Evolutionary conservation across 2,888 invertebrate species (phyloP).

Genomic region (Aphidoletes aphidimyza): DNA sequence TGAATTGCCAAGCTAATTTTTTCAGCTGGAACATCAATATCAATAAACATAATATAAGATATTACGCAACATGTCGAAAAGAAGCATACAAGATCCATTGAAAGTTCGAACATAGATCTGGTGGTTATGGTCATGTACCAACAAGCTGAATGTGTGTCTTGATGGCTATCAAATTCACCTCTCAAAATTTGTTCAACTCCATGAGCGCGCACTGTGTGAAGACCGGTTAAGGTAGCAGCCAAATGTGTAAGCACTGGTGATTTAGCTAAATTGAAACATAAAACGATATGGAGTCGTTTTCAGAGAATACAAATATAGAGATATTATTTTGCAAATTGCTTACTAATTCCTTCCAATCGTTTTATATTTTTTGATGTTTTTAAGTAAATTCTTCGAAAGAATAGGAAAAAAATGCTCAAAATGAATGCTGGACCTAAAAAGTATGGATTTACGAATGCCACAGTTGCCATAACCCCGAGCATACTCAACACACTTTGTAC

Average conservation of each 20-base stretch:
- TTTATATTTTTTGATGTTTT: slow-evolving; percentile 77
- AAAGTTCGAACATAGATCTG: neutral
- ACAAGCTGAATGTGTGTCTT: slow-evolving; percentile 74
- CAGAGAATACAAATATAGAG: neutral
- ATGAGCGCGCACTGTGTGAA: slow-evolving; percentile 80
- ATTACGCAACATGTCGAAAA: neutral
- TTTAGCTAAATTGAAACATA: slow-evolving; percentile 69
- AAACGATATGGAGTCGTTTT: neutral
- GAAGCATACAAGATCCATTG: neutral
- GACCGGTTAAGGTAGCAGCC: slow-evolving; percentile 77
- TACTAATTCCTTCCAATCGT: slow-evolving; percentile 73
- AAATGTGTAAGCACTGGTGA: slow-evolving; percentile 85
- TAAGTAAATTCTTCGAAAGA: slow-evolving; percentile 73
- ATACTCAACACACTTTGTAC: slow-evolving; percentile 68
- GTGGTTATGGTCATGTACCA: slow-evolving; percentile 71
- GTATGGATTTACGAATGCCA: slow-evolving; percentile 71
- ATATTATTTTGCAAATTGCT: slow-evolving; percentile 60
- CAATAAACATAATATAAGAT: neutral
- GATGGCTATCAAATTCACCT: slow-evolving; percentile 69
- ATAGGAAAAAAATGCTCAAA: slow-evolving; percentile 70
- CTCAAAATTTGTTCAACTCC: slow-evolving; percentile 74
- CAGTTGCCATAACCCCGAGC: slow-evolving; percentile 71
- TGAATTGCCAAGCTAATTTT: slow-evolving; percentile 65
- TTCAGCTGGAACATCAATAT: slow-evolving; percentile 62
- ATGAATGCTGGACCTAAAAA: slow-evolving; percentile 71